Conservation (phyloP, 2,113 vertebrate species). For the Percina caprodes region DNA sequence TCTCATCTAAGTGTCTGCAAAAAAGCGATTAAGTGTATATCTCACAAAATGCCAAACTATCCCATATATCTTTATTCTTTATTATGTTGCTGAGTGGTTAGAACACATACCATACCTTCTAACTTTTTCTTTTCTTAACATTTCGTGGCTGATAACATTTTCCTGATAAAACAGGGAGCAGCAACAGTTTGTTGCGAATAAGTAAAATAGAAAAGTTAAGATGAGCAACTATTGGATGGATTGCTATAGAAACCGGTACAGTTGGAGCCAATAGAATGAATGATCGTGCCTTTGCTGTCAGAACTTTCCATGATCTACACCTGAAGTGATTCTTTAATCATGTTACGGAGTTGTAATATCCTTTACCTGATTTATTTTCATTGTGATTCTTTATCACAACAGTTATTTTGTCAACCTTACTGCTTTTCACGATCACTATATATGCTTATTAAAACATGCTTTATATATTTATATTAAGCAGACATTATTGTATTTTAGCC, state of each 20-base stretch:
- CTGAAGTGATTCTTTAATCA: not conserved
- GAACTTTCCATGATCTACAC: too few species aligned
- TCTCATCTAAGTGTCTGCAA: not conserved
- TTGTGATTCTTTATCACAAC: not conserved
- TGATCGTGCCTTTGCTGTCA: too few species aligned
- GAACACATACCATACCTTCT: not conserved
- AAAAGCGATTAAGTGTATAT: not conserved
- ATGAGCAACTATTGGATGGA: not conserved
- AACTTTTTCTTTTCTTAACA: not conserved
- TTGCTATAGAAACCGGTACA: not conserved
- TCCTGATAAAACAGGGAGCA: not conserved
- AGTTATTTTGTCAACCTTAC: too few species aligned
- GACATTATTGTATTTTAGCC: not conserved
- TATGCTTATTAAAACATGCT: too few species aligned
- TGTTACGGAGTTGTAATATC: too few species aligned
- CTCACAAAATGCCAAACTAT: not conserved
- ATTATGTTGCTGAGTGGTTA: not conserved
- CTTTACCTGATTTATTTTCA: too few species aligned
- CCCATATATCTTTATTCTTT: not conserved
- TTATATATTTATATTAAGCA: too few species aligned
- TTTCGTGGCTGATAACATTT: not conserved
- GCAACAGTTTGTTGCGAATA: slow-evolving; percentile 1
- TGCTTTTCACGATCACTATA: too few species aligned
- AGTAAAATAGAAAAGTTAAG: not conserved
- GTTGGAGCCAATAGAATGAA: not conserved